Conservation (phyloP, 2,113 vertebrate species). For the Sceloporus undulatus region DNA sequence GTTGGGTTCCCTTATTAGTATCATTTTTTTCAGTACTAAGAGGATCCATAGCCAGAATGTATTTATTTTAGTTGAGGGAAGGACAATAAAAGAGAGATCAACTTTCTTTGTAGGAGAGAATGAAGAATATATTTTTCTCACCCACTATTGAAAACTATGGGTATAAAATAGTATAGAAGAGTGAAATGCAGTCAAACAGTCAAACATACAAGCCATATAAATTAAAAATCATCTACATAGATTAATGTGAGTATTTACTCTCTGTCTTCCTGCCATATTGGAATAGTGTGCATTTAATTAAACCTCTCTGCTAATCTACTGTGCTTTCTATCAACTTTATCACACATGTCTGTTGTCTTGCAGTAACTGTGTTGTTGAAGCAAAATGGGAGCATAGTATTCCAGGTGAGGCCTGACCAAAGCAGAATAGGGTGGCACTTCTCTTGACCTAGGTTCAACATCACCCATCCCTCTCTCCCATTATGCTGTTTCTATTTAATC, state of each 20-base stretch:
- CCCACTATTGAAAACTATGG: constrained; percentile 4
- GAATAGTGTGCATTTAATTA: background rate
- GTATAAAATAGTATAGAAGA: background rate
- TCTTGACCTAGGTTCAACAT: background rate
- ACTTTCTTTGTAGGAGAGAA: background rate
- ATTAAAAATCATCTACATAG: background rate
- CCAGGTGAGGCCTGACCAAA: no score
- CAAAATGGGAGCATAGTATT: background rate
- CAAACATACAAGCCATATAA: background rate
- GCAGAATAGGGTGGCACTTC: no score
- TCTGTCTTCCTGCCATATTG: background rate
- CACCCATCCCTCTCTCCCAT: background rate
- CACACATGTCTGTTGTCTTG: no score
- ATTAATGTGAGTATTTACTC: background rate
- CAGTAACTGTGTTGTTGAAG: no score
- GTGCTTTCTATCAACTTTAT: background rate
- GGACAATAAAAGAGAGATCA: constrained; percentile 11
- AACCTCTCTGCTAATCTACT: background rate
- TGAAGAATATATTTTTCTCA: background rate
- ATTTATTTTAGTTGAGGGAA: constrained; percentile 42
- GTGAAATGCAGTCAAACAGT: background rate
- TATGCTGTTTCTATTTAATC: background rate
- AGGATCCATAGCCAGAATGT: constrained; percentile 18
- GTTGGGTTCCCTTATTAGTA: background rate
- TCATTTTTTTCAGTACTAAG: constrained; percentile 21